phyloP scores from a whole-genome alignment of 2,113 vertebrate genomes.

The Cebus imitator region DNA sequence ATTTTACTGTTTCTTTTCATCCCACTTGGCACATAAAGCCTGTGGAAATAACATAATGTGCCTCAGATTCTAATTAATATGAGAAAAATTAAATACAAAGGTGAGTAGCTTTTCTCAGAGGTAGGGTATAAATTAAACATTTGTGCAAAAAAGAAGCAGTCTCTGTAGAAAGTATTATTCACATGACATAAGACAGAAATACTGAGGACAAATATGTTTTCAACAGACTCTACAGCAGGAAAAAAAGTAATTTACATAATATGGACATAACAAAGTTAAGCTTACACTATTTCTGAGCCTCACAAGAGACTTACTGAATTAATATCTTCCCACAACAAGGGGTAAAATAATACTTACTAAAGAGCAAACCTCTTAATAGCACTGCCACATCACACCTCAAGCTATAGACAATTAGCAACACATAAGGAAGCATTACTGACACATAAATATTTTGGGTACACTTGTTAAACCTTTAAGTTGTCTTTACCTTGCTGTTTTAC shows the following conservation, averaged over 20 bases:
- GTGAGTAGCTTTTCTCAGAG: conserved; percentile 59
- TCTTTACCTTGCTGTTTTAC: not conserved
- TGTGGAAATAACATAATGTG: not conserved
- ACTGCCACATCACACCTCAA: not conserved
- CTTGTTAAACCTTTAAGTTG: not conserved
- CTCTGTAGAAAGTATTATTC: conserved; percentile 43
- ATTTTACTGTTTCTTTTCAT: conserved; percentile 28
- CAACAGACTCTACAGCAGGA: not conserved
- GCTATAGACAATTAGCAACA: not conserved
- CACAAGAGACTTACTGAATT: not conserved
- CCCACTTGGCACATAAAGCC: not conserved
- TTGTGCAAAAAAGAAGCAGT: not conserved
- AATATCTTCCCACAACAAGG: not conserved
- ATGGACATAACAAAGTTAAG: not conserved
- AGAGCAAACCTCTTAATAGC: not conserved
- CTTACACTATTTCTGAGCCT: not conserved
- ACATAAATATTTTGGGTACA: not conserved
- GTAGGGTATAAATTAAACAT: not conserved
- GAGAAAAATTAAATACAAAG: conserved; percentile 53
- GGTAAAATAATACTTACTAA: not conserved
- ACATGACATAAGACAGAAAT: not conserved
- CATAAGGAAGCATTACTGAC: not conserved
- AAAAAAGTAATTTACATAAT: not conserved
- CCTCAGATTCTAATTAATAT: conserved; percentile 50
- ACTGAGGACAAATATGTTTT: conserved; percentile 34